Conservation (phyloP, 2,797 vertebrate genomes). For the Discoglossus pictus region DNA sequence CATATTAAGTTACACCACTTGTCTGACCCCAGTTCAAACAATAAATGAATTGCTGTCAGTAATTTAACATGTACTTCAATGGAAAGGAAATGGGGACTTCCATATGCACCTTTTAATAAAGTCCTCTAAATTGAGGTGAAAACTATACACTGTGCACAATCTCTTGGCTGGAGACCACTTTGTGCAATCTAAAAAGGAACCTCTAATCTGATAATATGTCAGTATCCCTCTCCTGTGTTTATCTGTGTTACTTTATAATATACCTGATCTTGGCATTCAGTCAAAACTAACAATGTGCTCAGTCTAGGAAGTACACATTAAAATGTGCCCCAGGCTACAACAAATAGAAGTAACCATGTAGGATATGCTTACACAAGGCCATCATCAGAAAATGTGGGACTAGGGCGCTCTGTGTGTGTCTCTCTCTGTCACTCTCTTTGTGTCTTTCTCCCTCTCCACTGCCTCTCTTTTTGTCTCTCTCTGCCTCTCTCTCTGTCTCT, state of each 20-base stretch:
- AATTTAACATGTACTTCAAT: neutral
- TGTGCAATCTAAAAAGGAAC: neutral
- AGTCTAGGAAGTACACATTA: constrained; percentile 1
- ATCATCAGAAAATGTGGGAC: too few species aligned
- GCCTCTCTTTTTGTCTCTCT: too few species aligned
- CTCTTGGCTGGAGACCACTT: neutral
- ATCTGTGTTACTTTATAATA: constrained; percentile 15
- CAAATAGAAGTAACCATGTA: constrained; percentile 2
- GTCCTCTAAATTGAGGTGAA: neutral
- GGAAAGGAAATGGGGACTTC: constrained; percentile 18
- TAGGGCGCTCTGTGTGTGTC: too few species aligned
- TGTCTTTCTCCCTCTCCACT: too few species aligned
- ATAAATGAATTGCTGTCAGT: neutral
- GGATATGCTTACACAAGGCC: constrained; percentile 17
- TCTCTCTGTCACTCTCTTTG: too few species aligned
- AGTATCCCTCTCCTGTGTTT: constrained; percentile 16
- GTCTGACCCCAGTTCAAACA: constrained; percentile 1
- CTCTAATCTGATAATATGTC: constrained; percentile 30
- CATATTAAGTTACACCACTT: constrained; percentile 8
- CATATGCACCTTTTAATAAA: constrained; percentile 6
- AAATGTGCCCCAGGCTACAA: constrained; percentile 10
- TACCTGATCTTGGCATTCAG: neutral
- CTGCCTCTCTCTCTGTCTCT: too few species aligned
- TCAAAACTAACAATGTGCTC: constrained; percentile 23
- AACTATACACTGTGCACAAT: neutral